A percentile compares a stretch with the other conserved stretches of the same genome.
Evolutionary conservation across 2,888 invertebrate genomes (phyloP).

Genomic region (Cantharis flavilabris): DNA sequence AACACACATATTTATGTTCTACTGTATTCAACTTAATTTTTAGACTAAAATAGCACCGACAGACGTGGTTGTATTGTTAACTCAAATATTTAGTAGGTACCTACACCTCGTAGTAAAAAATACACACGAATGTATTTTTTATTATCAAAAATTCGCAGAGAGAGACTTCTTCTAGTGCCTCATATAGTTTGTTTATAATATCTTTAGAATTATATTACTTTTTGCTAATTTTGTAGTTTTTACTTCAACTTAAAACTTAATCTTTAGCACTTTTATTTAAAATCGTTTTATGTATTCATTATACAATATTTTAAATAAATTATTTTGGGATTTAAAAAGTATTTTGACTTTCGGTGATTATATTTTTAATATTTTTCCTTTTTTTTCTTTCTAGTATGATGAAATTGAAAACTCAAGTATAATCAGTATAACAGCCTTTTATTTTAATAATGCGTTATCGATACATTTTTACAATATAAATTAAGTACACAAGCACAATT

Average conservation of each 20-base stretch:
- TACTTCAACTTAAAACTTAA: too few relatives aligned
- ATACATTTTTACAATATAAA: constrained; percentile 46
- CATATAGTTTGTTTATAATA: not conserved
- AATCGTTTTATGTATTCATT: not conserved
- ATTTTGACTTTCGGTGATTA: not conserved
- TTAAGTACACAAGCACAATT: constrained; percentile 43
- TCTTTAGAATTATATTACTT: not conserved
- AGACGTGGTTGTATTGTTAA: not conserved
- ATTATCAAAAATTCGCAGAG: not conserved
- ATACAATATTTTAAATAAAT: not conserved
- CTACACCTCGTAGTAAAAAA: not conserved
- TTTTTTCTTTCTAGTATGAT: not conserved
- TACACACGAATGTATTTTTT: not conserved
- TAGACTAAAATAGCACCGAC: constrained; percentile 5
- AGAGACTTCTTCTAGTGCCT: not conserved
- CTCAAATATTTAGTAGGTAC: not conserved
- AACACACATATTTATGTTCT: not conserved
- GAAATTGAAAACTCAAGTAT: constrained; percentile 42
- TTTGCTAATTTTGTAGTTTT: not conserved
- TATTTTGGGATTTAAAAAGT: not conserved
- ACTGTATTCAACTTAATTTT: constrained; percentile 3
- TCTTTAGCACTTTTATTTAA: not conserved
- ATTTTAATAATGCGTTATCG: constrained; percentile 46
- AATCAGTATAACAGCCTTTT: constrained; percentile 51
- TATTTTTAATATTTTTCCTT: not conserved